Evolutionary conservation across 2,113 vertebrate species (phyloP).

Genomic region (Xerus inauris): DNA sequence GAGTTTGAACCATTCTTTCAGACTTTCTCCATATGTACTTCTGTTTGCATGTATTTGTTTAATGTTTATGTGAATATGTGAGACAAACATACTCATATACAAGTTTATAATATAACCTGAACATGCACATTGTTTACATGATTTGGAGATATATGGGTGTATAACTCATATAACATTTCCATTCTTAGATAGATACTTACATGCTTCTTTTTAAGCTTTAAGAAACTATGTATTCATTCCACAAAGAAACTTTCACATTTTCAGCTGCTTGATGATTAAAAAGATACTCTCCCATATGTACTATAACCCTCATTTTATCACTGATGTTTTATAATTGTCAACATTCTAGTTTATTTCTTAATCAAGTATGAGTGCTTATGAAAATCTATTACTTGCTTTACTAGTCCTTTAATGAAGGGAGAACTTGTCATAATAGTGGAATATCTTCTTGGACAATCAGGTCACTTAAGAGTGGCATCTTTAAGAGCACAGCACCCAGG

Average conservation of each 20-base stretch:
- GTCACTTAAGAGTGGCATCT: background rate
- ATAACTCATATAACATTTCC: background rate
- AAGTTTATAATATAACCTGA: background rate
- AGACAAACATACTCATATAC: background rate
- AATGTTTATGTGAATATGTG: background rate
- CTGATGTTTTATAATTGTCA: background rate
- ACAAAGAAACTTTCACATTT: background rate
- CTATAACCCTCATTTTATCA: background rate
- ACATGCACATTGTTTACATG: background rate
- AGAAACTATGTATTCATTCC: background rate
- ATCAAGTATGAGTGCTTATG: background rate
- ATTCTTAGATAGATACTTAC: background rate
- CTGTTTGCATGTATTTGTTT: background rate
- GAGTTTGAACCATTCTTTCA: background rate
- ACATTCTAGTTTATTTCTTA: background rate
- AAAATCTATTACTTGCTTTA: background rate
- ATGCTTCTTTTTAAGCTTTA: conserved; percentile 26
- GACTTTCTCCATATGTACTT: background rate
- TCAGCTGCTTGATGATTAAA: background rate
- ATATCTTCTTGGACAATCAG: background rate
- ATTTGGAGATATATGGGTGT: background rate
- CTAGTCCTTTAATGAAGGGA: background rate
- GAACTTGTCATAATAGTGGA: background rate
- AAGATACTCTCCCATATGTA: background rate
- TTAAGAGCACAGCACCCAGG: background rate